Evolutionary conservation across 2,113 vertebrate species (phyloP).

Genomic region (Grammomys surdaster): DNA sequence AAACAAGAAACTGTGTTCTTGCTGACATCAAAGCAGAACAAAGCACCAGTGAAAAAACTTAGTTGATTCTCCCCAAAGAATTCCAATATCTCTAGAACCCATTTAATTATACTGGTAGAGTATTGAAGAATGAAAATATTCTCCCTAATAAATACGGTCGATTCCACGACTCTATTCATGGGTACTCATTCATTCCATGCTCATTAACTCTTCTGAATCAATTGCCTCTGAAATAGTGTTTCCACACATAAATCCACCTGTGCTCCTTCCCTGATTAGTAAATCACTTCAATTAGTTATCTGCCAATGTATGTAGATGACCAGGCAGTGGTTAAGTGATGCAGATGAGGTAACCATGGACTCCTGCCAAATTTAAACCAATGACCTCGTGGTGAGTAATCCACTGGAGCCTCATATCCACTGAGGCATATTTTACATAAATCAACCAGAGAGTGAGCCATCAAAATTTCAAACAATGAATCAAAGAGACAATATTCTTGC

Average conservation of each 20-base stretch:
- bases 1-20: too few relatives aligned
- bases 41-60: slow-evolving; percentile 78
- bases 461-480: slow-evolving; percentile 68
- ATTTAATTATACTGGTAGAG: not conserved
- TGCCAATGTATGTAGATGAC: slow-evolving; percentile 58
- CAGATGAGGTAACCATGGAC: slow-evolving; percentile 80
- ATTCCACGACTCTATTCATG: not conserved
- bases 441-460: slow-evolving; percentile 69
- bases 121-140: not conserved
- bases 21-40: slow-evolving; percentile 81
- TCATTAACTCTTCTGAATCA: slow-evolving; percentile 10
- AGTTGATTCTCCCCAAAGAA: slow-evolving; percentile 74
- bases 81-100: slow-evolving; percentile 69
- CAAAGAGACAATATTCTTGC: slow-evolving; percentile 29
- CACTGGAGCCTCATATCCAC: slow-evolving; percentile 57
- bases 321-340: slow-evolving; percentile 76
- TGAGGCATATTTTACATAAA: slow-evolving; percentile 73
- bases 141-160: not conserved
- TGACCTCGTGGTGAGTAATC: slow-evolving; percentile 72
- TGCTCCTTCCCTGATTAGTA: not conserved
- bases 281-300: slow-evolving; percentile 71
- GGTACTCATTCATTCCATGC: not conserved
- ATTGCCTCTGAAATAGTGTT: slow-evolving; percentile 48
- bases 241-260: slow-evolving; percentile 51
- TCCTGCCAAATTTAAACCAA: slow-evolving; percentile 74